A percentile compares a stretch with the other conserved stretches of the same genome.
Conservation (phyloP, 2,888 invertebrate genomes). For the Bursaphelenchus okinawaensis region DNA sequence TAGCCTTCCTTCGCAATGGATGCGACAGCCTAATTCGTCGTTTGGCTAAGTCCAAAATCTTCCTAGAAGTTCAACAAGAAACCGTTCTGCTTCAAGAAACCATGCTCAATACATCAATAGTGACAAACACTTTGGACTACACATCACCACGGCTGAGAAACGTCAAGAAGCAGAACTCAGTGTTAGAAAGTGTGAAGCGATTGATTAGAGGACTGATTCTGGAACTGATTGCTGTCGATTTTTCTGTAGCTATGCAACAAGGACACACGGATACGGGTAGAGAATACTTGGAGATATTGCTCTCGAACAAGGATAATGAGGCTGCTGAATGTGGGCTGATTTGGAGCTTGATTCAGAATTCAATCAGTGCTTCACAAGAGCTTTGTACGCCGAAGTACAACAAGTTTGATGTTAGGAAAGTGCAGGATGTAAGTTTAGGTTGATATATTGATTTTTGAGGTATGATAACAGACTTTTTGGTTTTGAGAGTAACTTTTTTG, state of each 20-base stretch:
- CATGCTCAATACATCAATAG: neutral
- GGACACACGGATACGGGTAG: conserved; percentile 29
- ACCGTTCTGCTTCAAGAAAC: neutral
- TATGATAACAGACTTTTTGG: neutral
- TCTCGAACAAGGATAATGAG: neutral
- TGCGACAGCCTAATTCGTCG: conserved; percentile 37
- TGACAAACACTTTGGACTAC: neutral
- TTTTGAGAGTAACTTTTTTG: neutral
- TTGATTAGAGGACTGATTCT: conserved; percentile 45
- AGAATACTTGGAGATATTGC: conserved; percentile 17
- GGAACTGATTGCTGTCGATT: conserved; percentile 48
- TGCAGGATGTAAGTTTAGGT: conserved; percentile 26
- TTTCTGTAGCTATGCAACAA: conserved; percentile 32
- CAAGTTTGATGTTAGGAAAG: conserved; percentile 27
- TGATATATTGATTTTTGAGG: neutral
- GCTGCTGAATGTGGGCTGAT: conserved; percentile 11
- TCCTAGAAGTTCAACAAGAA: conserved; percentile 14
- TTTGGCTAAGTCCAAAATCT: conserved; percentile 32
- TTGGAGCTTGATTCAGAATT: conserved; percentile 25
- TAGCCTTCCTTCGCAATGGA: conserved; percentile 40
- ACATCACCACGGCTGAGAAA: neutral
- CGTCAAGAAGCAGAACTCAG: neutral
- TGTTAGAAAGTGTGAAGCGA: conserved; percentile 4
- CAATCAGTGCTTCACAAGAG: conserved; percentile 20
- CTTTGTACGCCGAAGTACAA: conserved; percentile 22